phyloP scores from a whole-genome alignment of 2,888 invertebrate genomes.

The Callimorpha dominula region DNA sequence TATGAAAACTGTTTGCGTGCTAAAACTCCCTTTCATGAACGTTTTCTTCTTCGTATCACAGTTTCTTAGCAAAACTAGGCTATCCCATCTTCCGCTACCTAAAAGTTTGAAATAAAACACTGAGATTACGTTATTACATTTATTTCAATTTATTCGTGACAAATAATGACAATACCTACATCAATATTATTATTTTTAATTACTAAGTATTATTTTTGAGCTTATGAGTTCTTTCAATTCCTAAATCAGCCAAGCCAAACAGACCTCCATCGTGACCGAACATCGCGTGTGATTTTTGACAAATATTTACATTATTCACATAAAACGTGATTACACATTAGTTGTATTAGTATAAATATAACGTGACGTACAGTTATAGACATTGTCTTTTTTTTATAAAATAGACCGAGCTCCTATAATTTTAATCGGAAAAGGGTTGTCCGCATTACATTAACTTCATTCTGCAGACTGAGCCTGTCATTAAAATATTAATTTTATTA shows the following conservation, averaged over 20 bases:
- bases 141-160: constrained; percentile 78
- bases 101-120: constrained; percentile 52
- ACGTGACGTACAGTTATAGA: constrained; percentile 27
- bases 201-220: constrained; percentile 78
- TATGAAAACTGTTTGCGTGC: constrained; percentile 73
- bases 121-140: constrained; percentile 73
- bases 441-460: constrained; percentile 21
- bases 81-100: constrained; percentile 22
- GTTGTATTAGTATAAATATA: constrained; percentile 41
- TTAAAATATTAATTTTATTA: background rate
- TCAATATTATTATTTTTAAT: constrained; percentile 66
- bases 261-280: constrained; percentile 57
- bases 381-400: constrained; percentile 34
- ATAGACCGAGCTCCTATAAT: constrained; percentile 48
- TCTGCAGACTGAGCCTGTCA: constrained; percentile 24
- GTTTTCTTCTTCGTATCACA: constrained; percentile 45
- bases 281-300: constrained; percentile 57
- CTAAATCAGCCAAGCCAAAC: constrained; percentile 80
- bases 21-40: constrained; percentile 58
- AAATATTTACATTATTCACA: constrained; percentile 62
- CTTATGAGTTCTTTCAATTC: constrained; percentile 84
- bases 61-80: constrained; percentile 44
- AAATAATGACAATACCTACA: constrained; percentile 79
- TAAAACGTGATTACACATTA: constrained; percentile 48
- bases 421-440: constrained; percentile 36